Base-by-base conservation (phyloP, 1,140 invertebrate species). In the Aphelenchoides avenae region DNA sequence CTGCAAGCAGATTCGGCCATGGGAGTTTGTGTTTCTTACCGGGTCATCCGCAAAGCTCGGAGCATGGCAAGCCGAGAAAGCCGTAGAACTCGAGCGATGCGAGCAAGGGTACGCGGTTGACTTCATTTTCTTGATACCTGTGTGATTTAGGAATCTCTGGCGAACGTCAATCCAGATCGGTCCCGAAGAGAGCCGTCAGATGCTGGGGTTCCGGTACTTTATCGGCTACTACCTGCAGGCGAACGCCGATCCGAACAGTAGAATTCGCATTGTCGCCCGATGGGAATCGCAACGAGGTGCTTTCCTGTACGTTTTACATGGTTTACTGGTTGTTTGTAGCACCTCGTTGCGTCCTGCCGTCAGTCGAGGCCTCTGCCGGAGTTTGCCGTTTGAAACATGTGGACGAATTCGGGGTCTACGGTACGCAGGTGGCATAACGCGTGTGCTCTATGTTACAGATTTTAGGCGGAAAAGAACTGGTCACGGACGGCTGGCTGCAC, bases 151-250 rank as follows among this genome's bases (percentile, higher is more conserved):
- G 2, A 3, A 26, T 18, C 7, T 26, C 18, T 57, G 55, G 55
- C 11, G 20, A 58, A 33, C 31, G 9, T 24, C 29, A 15, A 31
- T 57, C 15, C 18, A 57, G 36, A 15, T 57, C 20, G 20, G 5
- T 20, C 26, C 15, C 15, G 20, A 3, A 9, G 33, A 60, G 36
- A 58, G 43, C 22, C 24, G 33, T 11, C 22, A 58, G 15, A 22
- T 36, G 41, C n/a, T 57, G 11, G 42, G 39, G 20, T 57, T 58
- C 37, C 55, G 55, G 3, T 57, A 57, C 27, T 57, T 57, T 22
- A 57, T 57, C 52, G 55, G 55, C n/a, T 58, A 41, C 39, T 57
- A 57, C 47, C 34, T 57, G 5, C 55, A 57, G 30, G 30, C 57
- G 7, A 58, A 24, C 37, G 24, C 22, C 11, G 52, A 57, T n/a